Evolutionary conservation across 2,797 vertebrate species (phyloP).

Genomic region (Sternarchorhynchus goeldii): DNA sequence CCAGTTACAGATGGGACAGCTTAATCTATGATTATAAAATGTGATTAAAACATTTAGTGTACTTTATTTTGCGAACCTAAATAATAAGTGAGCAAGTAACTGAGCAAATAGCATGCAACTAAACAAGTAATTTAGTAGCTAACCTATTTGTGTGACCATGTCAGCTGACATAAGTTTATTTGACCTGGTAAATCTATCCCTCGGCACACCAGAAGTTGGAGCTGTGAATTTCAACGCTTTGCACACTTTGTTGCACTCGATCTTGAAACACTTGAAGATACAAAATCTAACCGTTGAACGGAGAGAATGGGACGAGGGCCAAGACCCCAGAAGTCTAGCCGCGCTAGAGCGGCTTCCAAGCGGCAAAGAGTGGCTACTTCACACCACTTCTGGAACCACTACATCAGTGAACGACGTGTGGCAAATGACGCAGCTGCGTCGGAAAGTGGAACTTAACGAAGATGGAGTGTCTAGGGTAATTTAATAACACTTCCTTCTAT

Average conservation of each 20-base stretch:
- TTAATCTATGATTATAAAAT: no score
- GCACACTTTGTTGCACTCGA: constrained; percentile 72
- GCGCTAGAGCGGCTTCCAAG: constrained; percentile 57
- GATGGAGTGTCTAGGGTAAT: constrained; percentile 67
- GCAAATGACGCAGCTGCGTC: constrained; percentile 53
- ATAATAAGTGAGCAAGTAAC: constrained; percentile 51
- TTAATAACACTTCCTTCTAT: no score
- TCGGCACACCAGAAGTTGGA: constrained; percentile 72
- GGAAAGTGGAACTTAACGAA: constrained; percentile 59
- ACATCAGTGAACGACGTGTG: constrained; percentile 38
- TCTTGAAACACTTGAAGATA: constrained; percentile 75
- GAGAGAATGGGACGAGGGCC: constrained; percentile 31
- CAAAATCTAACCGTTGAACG: constrained; percentile 58
- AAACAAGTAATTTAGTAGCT: not conserved
- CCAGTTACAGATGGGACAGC: no score
- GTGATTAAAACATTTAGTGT: no score
- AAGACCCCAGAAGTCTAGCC: constrained; percentile 19
- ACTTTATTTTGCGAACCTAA: constrained; percentile 61
- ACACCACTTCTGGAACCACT: not conserved
- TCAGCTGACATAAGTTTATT: constrained; percentile 50
- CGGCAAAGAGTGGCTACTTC: constrained; percentile 47
- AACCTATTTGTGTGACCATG: constrained; percentile 54
- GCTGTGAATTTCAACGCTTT: constrained; percentile 79
- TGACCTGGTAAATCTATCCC: constrained; percentile 78
- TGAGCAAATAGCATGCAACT: constrained; percentile 51